Conservation (phyloP, 2,113 vertebrate genomes). For the Tauraco erythrolophus region DNA sequence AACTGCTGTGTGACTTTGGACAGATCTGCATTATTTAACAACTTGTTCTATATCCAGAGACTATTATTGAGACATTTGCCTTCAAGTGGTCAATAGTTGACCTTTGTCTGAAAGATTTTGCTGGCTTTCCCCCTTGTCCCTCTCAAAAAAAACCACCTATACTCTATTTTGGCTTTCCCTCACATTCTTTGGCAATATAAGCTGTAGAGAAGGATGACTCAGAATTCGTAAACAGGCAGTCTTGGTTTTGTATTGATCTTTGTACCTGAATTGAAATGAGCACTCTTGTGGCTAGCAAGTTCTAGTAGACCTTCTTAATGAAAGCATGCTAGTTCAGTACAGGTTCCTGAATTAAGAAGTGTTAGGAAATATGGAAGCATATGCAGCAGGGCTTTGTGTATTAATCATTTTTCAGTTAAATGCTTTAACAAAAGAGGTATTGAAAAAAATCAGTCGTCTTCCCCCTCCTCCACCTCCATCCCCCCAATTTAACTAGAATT, state of each 20-base stretch:
- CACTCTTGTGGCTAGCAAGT: not conserved
- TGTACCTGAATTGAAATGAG: not conserved
- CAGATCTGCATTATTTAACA: not conserved
- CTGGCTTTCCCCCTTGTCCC: rapidly evolving
- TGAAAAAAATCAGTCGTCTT: not conserved
- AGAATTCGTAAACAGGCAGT: not conserved
- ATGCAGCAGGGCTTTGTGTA: not conserved
- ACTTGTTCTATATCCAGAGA: not conserved
- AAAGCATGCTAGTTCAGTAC: not conserved
- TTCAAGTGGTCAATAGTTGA: not conserved
- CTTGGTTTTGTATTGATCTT: not conserved
- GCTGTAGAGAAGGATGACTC: not conserved
- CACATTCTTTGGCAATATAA: not conserved
- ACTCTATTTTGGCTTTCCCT: not conserved
- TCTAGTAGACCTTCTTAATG: not conserved
- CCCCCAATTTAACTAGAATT: not conserved
- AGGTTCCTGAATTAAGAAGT: not conserved
- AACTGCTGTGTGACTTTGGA: not conserved
- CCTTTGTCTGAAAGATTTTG: not conserved
- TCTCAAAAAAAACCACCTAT: not conserved
- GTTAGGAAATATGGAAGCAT: not conserved
- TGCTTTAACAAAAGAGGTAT: not conserved
- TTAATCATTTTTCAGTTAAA: not conserved
- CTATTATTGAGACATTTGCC: not conserved
- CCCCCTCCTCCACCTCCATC: not conserved